Conservation (phyloP, 1,140 invertebrate genomes). For the Euglossa dilemma region DNA sequence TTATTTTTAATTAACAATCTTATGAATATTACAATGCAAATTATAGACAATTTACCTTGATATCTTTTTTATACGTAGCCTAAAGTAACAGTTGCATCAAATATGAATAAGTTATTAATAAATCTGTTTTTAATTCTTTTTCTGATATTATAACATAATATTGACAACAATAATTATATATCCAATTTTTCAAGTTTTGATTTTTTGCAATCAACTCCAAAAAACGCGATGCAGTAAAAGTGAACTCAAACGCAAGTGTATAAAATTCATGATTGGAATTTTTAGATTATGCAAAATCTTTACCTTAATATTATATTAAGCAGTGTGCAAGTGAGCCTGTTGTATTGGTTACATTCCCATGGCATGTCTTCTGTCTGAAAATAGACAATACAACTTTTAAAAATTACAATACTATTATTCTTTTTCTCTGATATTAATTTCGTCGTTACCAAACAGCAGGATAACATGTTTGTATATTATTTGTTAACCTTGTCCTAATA, state of each 20-base stretch:
- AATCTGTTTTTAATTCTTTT: constrained; percentile 22
- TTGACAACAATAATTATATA: constrained; percentile 28
- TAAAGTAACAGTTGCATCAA: constrained; percentile 69
- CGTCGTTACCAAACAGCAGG: constrained; percentile 39
- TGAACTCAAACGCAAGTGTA: constrained; percentile 56
- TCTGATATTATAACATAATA: constrained; percentile 1
- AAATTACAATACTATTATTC: neutral
- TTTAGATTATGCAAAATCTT: constrained; percentile 81
- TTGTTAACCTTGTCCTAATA: constrained; percentile 51
- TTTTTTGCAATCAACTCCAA: constrained; percentile 33
- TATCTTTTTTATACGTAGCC: constrained; percentile 55
- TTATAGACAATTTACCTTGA: constrained; percentile 63
- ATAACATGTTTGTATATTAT: constrained; percentile 42
- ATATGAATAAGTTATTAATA: constrained; percentile 54
- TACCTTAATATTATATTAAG: constrained; percentile 81
- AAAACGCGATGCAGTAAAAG: constrained; percentile 6
- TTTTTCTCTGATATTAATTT: constrained; percentile 38
- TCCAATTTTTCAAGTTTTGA: constrained; percentile 7
- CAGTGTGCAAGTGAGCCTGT: constrained; percentile 65
- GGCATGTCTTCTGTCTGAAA: constrained; percentile 74
- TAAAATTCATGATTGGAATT: constrained; percentile 69
- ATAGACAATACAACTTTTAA: constrained; percentile 75
- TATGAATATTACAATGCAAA: constrained; percentile 70
- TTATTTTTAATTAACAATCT: constrained; percentile 75
- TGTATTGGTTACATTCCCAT: constrained; percentile 60